Percentiles rank a stretch among this genome's conserved stretches.
Evolutionary conservation across 2,113 vertebrate genomes (phyloP).

Genomic region (Pangasianodon hypophthalmus): DNA sequence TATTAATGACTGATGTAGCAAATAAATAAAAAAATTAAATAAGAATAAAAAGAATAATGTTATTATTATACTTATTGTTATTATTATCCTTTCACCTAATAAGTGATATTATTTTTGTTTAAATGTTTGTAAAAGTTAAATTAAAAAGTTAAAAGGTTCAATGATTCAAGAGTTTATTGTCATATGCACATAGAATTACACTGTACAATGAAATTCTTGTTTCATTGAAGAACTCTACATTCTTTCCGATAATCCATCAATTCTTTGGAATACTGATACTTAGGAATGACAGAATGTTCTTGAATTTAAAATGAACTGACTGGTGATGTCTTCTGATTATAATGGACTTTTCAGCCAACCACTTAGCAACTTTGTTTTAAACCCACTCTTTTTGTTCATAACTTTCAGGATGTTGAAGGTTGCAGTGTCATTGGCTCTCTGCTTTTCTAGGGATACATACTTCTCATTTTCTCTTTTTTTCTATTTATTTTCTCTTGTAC

Average conservation of each 20-base stretch:
- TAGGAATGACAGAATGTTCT: not conserved
- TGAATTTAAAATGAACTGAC: not conserved
- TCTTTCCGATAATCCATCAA: not conserved
- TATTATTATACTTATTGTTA: too few relatives aligned
- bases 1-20: not conserved
- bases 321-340: not conserved
- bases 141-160: not conserved
- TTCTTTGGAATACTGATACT: not conserved
- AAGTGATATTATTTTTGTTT: too few relatives aligned
- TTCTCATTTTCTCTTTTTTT: not conserved
- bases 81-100: too few relatives aligned
- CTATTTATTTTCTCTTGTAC: not conserved
- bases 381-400: not conserved
- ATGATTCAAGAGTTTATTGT: not conserved
- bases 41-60: not conserved
- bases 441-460: not conserved
- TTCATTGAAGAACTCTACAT: too few relatives aligned
- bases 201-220: not conserved
- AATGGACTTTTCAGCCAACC: not conserved
- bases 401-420: not conserved
- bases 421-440: not conserved
- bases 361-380: not conserved
- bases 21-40: not conserved
- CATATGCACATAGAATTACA: not conserved
- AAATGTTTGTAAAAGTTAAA: not conserved